A percentile compares a stretch with the other conserved stretches of the same genome.
phyloP scores from a whole-genome alignment of 2,113 vertebrate genomes.

The Boleophthalmus pectinirostris region DNA sequence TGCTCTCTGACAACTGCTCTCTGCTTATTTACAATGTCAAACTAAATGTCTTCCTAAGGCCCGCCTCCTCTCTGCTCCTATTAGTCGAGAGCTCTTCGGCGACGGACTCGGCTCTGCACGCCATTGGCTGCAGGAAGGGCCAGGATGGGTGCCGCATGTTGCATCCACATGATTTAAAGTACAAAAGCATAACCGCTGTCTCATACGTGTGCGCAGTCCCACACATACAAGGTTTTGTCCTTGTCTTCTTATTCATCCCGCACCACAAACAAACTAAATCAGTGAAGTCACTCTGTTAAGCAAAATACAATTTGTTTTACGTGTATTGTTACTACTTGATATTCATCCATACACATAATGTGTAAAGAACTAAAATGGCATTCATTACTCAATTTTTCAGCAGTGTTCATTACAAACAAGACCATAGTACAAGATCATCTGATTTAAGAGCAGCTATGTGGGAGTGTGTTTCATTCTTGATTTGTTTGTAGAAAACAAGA shows the following conservation, averaged over 20 bases:
- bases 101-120: conserved; percentile 42
- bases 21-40: conserved; percentile 88
- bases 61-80: conserved; percentile 68
- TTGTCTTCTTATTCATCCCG: conserved; percentile 65
- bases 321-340: background rate
- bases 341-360: background rate
- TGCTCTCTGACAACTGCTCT: conserved; percentile 81
- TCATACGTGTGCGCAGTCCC: conserved; percentile 61
- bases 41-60: conserved; percentile 77
- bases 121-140: conserved; percentile 64
- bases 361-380: background rate
- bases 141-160: conserved; percentile 75
- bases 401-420: background rate
- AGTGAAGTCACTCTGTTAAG: conserved; percentile 30
- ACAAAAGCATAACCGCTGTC: conserved; percentile 71
- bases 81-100: conserved; percentile 64
- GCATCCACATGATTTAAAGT: conserved; percentile 82
- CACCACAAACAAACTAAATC: conserved; percentile 26
- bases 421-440: conserved; percentile 38
- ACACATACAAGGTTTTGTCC: conserved; percentile 55
- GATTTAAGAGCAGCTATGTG: conserved; percentile 27
- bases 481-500: conserved; percentile 70
- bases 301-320: conserved; percentile 29
- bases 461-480: conserved; percentile 28
- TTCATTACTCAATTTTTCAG: background rate